Conservation (phyloP, 2,797 vertebrate genomes). For the Esox masquinongy region DNA sequence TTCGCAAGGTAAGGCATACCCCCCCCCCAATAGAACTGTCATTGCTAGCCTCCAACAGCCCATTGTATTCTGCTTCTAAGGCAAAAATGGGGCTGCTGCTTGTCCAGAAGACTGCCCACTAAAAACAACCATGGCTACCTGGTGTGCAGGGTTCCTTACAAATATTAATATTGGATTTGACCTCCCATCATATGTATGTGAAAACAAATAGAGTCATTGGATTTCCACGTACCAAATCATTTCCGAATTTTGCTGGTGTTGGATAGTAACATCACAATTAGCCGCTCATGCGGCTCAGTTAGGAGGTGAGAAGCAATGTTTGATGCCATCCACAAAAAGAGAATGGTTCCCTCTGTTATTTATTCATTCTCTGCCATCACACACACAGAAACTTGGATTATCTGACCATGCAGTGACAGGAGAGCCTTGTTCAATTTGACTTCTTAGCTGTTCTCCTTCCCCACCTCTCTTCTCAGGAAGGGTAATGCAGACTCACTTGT, state of each 20-base stretch:
- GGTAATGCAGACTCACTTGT: slow-evolving; percentile 49
- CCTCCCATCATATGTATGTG: too few species aligned
- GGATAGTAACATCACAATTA: background rate
- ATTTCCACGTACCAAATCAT: background rate
- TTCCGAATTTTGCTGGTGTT: background rate
- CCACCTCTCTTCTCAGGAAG: slow-evolving; percentile 34
- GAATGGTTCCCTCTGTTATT: slow-evolving; percentile 27
- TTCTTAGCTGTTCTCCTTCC: slow-evolving; percentile 46
- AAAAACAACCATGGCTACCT: background rate
- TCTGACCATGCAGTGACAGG: slow-evolving; percentile 34
- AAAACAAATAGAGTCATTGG: background rate
- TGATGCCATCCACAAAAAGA: slow-evolving; percentile 18
- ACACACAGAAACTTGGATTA: slow-evolving; percentile 56
- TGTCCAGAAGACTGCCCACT: slow-evolving; percentile 7
- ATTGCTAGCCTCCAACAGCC: slow-evolving; percentile 55
- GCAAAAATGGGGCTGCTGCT: slow-evolving; percentile 26
- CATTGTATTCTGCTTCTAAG: slow-evolving; percentile 16
- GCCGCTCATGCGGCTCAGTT: background rate
- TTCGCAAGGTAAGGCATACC: slow-evolving; percentile 68
- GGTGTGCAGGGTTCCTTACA: background rate
- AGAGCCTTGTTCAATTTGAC: slow-evolving; percentile 59
- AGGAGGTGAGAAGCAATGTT: background rate
- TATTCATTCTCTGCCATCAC: slow-evolving; percentile 43
- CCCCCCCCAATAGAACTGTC: slow-evolving; percentile 66
- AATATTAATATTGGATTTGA: background rate